Percentiles rank a stretch among this genome's conserved stretches.
phyloP scores from a whole-genome alignment of 1,140 invertebrate genomes.

The Berghia stephanieae region DNA sequence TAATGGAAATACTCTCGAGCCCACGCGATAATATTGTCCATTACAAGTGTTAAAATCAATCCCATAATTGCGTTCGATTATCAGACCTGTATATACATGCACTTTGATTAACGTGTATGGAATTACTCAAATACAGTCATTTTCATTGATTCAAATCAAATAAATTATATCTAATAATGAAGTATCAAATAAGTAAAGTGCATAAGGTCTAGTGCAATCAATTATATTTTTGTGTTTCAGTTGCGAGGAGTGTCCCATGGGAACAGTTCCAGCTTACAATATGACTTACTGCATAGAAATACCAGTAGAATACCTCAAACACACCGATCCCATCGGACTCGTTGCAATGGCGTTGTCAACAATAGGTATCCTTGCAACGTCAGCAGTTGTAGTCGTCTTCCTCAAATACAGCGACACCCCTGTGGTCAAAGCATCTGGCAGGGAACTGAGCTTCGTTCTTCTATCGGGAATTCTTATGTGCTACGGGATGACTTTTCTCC shows the following conservation, averaged over 20 bases:
- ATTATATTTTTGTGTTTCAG: slow-evolving; percentile 68
- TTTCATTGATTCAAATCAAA: no score
- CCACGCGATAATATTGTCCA: no score
- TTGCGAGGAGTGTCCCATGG: slow-evolving; percentile 82
- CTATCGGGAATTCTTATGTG: slow-evolving; percentile 65
- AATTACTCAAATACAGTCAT: no score
- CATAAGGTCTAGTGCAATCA: background rate
- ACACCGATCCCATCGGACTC: slow-evolving; percentile 78
- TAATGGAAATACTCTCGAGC: no score
- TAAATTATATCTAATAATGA: no score
- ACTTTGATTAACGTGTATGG: no score
- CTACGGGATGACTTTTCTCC: slow-evolving; percentile 63
- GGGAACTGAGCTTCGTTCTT: slow-evolving; percentile 65
- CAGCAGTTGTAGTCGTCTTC: slow-evolving; percentile 50
- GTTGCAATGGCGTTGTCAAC: slow-evolving; percentile 77
- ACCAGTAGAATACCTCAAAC: slow-evolving; percentile 82
- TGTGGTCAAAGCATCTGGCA: slow-evolving; percentile 65
- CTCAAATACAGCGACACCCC: slow-evolving; percentile 60
- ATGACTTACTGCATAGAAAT: slow-evolving; percentile 81
- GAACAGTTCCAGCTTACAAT: slow-evolving; percentile 80
- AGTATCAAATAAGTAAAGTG: background rate
- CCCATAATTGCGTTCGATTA: no score
- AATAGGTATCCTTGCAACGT: slow-evolving; percentile 62
- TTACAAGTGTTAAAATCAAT: no score
- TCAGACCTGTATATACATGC: no score